Percentiles rank a stretch among this genome's conserved stretches.
phyloP scores from a whole-genome alignment of 2,888 invertebrate species.

The Thera britannica region DNA sequence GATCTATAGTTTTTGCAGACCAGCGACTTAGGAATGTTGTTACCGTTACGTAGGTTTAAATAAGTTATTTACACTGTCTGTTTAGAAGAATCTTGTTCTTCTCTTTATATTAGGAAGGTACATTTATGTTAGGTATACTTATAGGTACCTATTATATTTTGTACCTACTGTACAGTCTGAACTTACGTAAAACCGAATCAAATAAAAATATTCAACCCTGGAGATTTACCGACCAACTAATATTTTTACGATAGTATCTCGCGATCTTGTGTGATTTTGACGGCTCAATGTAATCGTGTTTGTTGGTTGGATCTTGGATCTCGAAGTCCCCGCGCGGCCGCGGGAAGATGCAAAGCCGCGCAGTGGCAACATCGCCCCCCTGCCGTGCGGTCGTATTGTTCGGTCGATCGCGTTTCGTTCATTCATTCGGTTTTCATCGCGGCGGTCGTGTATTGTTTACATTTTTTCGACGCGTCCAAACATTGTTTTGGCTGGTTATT shows the following conservation, averaged over 20 bases:
- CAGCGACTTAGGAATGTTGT: constrained; percentile 53
- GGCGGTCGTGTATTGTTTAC: constrained; percentile 75
- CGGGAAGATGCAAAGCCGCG: constrained; percentile 58
- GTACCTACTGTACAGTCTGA: too few species aligned
- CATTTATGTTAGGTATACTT: too few species aligned
- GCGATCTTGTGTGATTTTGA: constrained; percentile 50
- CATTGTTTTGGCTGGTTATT: constrained; percentile 52
- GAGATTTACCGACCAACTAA: too few species aligned
- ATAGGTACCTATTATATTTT: too few species aligned
- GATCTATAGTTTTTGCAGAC: constrained; percentile 44
- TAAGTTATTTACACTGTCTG: constrained; percentile 46
- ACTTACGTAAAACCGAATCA: too few species aligned
- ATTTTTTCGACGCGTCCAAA: constrained; percentile 70
- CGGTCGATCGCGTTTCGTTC: constrained; percentile 50
- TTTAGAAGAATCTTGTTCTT: too few species aligned
- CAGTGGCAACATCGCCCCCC: constrained; percentile 80
- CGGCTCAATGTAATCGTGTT: constrained; percentile 40
- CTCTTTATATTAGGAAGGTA: constrained; percentile 8
- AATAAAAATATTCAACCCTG: too few species aligned
- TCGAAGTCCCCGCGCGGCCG: constrained; percentile 51
- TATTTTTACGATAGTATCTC: too few species aligned
- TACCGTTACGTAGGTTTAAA: constrained; percentile 52
- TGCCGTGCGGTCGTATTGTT: constrained; percentile 69
- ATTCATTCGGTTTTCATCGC: constrained; percentile 48
- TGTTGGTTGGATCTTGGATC: constrained; percentile 41